Evolutionary conservation across 2,797 vertebrate species (phyloP).

Genomic region (Pipistrellus pygmaeus): DNA sequence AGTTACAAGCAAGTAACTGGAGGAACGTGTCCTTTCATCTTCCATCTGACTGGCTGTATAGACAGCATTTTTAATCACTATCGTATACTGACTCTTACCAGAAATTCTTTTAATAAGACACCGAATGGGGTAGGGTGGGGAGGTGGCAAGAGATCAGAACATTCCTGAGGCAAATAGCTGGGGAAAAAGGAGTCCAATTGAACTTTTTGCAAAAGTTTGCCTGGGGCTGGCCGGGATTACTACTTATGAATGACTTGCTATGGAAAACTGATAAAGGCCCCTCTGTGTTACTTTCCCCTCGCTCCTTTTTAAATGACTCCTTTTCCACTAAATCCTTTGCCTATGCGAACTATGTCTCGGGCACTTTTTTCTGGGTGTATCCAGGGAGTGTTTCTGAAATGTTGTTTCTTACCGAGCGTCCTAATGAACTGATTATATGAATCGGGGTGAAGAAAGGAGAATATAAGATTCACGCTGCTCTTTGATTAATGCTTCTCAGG

Average conservation of each 20-base stretch:
- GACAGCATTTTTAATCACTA: neutral
- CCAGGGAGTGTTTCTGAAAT: conserved; percentile 41
- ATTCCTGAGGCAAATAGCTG: neutral
- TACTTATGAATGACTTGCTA: neutral
- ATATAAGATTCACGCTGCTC: conserved; percentile 73
- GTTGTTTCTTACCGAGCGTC: conserved; percentile 18
- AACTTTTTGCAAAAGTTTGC: neutral
- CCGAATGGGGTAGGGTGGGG: too few species aligned
- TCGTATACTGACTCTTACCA: neutral
- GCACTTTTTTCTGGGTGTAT: conserved; percentile 10
- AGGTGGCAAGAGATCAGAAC: neutral
- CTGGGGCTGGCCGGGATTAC: neutral
- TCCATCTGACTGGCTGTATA: neutral
- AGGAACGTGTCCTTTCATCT: neutral
- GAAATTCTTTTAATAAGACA: neutral
- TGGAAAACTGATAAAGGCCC: neutral
- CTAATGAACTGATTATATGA: conserved; percentile 54
- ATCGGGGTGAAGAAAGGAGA: conserved; percentile 33
- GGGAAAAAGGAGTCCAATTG: neutral
- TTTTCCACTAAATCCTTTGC: neutral
- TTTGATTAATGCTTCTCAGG: conserved; percentile 82
- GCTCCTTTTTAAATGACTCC: neutral
- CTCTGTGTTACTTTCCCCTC: conserved; percentile 1
- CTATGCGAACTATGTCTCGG: neutral
- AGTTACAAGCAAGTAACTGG: neutral